Evolutionary conservation across 2,113 vertebrate genomes (phyloP), one percentile per base, ranked within the genome.

Genomic region (Pholis gunnellus): DNA sequence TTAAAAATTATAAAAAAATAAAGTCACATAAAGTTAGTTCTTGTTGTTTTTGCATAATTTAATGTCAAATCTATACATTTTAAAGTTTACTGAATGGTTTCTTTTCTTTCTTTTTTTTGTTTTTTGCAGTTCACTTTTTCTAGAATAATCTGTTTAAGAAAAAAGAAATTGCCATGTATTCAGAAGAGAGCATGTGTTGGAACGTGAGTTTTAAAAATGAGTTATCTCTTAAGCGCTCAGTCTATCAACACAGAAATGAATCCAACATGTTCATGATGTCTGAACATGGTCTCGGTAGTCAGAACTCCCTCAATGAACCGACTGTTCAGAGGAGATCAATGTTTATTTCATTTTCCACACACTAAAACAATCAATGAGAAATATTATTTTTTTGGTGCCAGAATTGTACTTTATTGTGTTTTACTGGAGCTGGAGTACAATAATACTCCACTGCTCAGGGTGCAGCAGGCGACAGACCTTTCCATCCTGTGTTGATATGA

Each of bases 401-500:
- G 22, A 67, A 27, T 60, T 48, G 20, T 42, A 34, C 80, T 78
- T 83, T 78, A 80, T 65, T 70, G 59, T 72, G 59, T 71, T 77
- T 79, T 38, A 29, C 57, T 64, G 65, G 64, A 75, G 63, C 73
- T 69, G 20, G 18, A 42, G 29, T 9, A 25, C 48, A 71, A 68
- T 34, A 2, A 7, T 25, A 34, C 40, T 75, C 13, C 44, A 59
- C 52, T 79, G 82, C 73, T 79, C 18, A 14, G 61, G 59, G 75
- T 27, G 80, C 72, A 82, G 75, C 71, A 36, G 72, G 83, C 36
- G 0, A 70, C 79, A 73, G 69, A 91, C 69, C 86, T 82, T 86
- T 73, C 83, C 73, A 85, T 85, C 84, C 83, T 91, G 78, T 84
- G 80, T 78, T 79, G 78, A 89, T 76, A 42, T 63, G 61, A 57